Evolutionary conservation across 2,888 invertebrate species (phyloP), one percentile per base, ranked within the genome.

Genomic region (Thymelicus acteon): DNA sequence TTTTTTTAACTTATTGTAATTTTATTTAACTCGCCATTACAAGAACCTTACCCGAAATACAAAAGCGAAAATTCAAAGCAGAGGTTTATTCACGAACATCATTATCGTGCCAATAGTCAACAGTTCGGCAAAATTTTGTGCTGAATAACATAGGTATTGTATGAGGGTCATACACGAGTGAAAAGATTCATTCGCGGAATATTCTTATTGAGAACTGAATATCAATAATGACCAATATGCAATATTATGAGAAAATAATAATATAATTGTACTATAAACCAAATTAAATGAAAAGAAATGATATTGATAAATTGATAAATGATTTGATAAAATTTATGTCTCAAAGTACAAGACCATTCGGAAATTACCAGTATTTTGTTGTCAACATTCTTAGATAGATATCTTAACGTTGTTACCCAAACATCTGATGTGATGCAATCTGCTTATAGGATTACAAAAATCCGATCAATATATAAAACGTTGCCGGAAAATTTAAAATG

Each of bases 61-160:
- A 65, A 71, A 71, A 47, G 54, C 49, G 54, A 65, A 61, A 65
- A 31, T 63, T 60, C 60, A 57, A 57, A 62, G 44, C 66, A 39
- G 64, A 71, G 68, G 73, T 65, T 75, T 70, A 68, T 71, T 72
- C 72, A 47, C 67, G 71, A 54, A 69, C 73, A 73, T 73, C 72
- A 72, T 74, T 74, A 73, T 73, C 72, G 71, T 67, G 61, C 52
- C 39, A 64, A 60, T 49, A 69, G 65, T 69, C 72, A 72, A 72
- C 68, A 72, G 65, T 72, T 68, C 68, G 60, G 57, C 40, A 63
- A 52, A 60, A 63, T 60, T 58, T 70, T 60, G 60, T 62, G 70
- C 49, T 70, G 64, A 70, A 70, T 69, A 69, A 62, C 57, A 68
- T 63, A 65, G 44, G 52, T 65, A 44, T 57, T 69, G 57, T 63